A percentile compares a stretch with the other conserved stretches of the same genome.
Evolutionary conservation across 2,888 invertebrate genomes (phyloP).

Genomic region (Watsonalla cultraria): DNA sequence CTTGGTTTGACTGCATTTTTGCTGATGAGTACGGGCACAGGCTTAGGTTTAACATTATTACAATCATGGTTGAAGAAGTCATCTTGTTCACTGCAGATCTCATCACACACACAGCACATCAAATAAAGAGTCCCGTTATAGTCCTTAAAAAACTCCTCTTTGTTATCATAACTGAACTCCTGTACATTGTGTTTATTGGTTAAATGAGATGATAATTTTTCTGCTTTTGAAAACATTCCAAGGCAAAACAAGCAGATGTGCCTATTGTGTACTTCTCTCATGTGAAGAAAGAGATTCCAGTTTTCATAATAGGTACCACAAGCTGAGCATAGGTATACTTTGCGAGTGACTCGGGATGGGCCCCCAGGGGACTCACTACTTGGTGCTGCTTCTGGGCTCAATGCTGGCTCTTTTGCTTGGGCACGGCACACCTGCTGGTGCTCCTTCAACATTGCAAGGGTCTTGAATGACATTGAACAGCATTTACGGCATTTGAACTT

Average conservation of each 20-base stretch:
- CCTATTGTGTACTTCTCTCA: slow-evolving; percentile 89
- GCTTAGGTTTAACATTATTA: slow-evolving; percentile 69
- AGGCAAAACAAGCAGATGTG: slow-evolving; percentile 91
- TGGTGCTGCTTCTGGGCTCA: slow-evolving; percentile 59
- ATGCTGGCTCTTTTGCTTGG: slow-evolving; percentile 59
- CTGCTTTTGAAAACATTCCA: slow-evolving; percentile 89
- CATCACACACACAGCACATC: slow-evolving; percentile 89
- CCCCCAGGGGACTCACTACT: slow-evolving; percentile 52
- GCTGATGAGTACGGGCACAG: slow-evolving; percentile 70
- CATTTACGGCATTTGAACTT: slow-evolving; percentile 88
- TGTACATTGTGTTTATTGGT: slow-evolving; percentile 87
- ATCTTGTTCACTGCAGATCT: slow-evolving; percentile 86
- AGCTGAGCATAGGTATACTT: slow-evolving; percentile 89
- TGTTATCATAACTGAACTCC: slow-evolving; percentile 82
- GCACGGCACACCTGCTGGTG: slow-evolving; percentile 82
- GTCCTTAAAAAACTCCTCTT: slow-evolving; percentile 82
- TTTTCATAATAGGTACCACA: slow-evolving; percentile 92
- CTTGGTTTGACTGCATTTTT: slow-evolving; percentile 61
- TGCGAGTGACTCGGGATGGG: slow-evolving; percentile 83
- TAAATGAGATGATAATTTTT: slow-evolving; percentile 87
- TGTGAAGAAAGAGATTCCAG: slow-evolving; percentile 91
- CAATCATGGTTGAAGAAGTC: slow-evolving; percentile 88
- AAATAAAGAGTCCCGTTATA: slow-evolving; percentile 85
- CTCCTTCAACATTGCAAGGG: slow-evolving; percentile 82
- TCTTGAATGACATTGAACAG: slow-evolving; percentile 82